A percentile compares a stretch with the other conserved stretches of the same genome.
These are phyloP conservation scores for Ichneumoninae sp. DNA, from an alignment of 2,888 invertebrate genomes.

Conservation along the genomic window DNA sequence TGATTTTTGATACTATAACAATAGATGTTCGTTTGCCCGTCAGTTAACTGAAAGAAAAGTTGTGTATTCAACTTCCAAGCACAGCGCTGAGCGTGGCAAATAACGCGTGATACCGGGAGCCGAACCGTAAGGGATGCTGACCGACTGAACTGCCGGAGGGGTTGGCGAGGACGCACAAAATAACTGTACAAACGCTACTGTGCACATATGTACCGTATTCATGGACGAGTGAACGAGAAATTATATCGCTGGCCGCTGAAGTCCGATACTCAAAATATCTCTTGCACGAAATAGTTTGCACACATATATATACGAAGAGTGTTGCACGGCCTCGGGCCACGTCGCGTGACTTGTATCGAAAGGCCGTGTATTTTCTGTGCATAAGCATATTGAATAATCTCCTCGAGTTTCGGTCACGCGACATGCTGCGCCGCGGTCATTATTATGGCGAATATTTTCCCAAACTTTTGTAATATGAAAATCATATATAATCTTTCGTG, in stretches of 20 bases:
- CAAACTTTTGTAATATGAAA: constrained; percentile 15
- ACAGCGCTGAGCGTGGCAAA: background rate
- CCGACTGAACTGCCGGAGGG: constrained; percentile 4
- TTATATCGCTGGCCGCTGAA: background rate
- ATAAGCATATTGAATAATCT: background rate
- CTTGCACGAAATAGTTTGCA: constrained; percentile 4
- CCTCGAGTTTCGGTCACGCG: background rate
- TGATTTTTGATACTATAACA: background rate
- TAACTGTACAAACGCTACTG: background rate
- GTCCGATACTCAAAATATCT: constrained; percentile 14
- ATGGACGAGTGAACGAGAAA: background rate
- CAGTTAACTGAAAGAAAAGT: background rate
- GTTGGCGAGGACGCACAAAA: background rate
- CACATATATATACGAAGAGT: constrained; percentile 7
- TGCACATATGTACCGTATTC: background rate
- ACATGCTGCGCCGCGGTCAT: background rate
- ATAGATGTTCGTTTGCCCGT: background rate
- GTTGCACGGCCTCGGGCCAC: background rate
- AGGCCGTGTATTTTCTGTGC: background rate
- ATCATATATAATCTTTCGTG: background rate
- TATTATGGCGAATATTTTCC: background rate
- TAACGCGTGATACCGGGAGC: constrained; percentile 29
- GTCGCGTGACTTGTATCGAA: background rate
- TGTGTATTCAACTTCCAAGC: background rate
- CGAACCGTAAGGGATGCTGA: constrained; percentile 36